A percentile compares a stretch with the other conserved stretches of the same genome.
Evolutionary conservation across 2,113 vertebrate genomes (phyloP).

Genomic region (Cinclus mexicanus): DNA sequence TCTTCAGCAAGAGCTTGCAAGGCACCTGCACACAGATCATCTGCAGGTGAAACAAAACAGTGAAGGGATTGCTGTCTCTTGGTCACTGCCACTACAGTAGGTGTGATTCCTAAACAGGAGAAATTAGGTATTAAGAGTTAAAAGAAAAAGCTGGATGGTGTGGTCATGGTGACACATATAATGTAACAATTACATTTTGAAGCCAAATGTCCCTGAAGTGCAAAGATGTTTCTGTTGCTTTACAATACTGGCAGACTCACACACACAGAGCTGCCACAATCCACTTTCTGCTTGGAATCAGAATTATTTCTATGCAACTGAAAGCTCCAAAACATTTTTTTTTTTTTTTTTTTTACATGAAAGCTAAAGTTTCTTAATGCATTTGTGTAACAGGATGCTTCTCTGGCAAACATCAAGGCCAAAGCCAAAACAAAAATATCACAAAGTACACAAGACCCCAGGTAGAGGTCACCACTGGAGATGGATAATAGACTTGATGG

Average conservation of each 20-base stretch:
- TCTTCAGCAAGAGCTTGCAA: neutral
- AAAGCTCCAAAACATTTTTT: neutral
- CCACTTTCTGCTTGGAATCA: neutral
- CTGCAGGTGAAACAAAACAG: neutral
- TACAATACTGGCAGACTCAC: neutral
- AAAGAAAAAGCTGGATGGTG: neutral
- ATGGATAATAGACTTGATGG: neutral
- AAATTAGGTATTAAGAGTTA: neutral
- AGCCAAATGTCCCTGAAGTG: neutral
- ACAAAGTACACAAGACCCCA: neutral
- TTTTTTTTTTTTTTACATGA: neutral
- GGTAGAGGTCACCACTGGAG: neutral
- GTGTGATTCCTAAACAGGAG: neutral
- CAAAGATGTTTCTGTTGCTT: neutral
- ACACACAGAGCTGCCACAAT: neutral
- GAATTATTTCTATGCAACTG: neutral
- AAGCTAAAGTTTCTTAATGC: neutral
- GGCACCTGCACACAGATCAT: neutral
- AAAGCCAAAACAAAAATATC: neutral
- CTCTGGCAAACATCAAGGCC: neutral
- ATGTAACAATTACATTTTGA: neutral
- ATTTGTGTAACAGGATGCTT: neutral
- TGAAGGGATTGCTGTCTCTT: neutral
- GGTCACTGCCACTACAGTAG: neutral
- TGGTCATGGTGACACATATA: neutral